phyloP scores from a whole-genome alignment of 2,113 vertebrate genomes.

The Xerus inauris region DNA sequence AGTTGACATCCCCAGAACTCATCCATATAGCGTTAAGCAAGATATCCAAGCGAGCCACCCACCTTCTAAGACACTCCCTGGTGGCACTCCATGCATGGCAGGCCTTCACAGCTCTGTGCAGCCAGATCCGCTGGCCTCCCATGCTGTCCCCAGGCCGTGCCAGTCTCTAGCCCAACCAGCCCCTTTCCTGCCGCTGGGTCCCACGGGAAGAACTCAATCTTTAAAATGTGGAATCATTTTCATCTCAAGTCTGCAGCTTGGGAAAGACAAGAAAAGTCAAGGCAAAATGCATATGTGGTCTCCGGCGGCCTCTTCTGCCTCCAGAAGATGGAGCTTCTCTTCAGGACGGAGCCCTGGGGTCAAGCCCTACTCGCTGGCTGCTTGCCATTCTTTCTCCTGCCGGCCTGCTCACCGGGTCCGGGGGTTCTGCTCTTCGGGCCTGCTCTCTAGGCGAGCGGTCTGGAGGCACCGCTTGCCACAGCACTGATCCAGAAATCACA shows the following conservation, averaged over 20 bases:
- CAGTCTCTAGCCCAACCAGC: too few relatives aligned
- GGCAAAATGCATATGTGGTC: neutral
- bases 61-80: neutral
- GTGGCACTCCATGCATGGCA: neutral
- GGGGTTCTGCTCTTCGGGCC: neutral
- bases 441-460: too few relatives aligned
- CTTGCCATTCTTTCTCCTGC: neutral
- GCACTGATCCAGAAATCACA: too few relatives aligned
- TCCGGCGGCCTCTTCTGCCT: neutral
- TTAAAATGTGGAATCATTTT: neutral
- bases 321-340: neutral
- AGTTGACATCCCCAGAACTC: neutral
- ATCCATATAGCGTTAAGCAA: neutral
- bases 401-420: too few relatives aligned
- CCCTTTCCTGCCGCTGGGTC: neutral
- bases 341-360: neutral
- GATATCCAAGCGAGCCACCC: neutral
- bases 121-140: neutral
- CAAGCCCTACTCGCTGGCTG: fast-evolving
- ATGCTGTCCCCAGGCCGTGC: neutral
- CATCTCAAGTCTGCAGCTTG: neutral
- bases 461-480: neutral
- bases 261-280: neutral
- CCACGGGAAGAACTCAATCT: neutral
- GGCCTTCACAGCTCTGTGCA: neutral